phyloP scores from a whole-genome alignment of 2,888 invertebrate species.

The Drosophila gaucha region DNA sequence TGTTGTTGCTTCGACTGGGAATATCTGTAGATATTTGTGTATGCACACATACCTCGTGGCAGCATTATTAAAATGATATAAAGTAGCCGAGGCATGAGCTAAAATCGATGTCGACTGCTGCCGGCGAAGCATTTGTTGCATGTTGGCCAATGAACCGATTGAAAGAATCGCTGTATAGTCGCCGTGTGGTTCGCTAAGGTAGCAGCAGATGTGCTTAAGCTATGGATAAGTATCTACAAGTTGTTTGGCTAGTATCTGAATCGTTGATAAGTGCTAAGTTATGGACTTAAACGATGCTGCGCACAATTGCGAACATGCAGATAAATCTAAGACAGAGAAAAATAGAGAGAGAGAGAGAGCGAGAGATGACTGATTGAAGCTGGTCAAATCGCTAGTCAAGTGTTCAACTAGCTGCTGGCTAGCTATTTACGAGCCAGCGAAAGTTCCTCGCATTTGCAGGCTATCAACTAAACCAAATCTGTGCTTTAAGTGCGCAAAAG shows the following conservation, averaged over 20 bases:
- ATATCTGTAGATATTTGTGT: slow-evolving; percentile 29
- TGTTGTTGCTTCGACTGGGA: slow-evolving; percentile 23
- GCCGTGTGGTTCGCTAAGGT: slow-evolving; percentile 26
- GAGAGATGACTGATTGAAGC: slow-evolving; percentile 22
- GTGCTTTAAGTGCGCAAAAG: slow-evolving; percentile 35
- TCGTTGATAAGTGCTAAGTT: slow-evolving; percentile 62
- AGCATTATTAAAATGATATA: slow-evolving; percentile 78
- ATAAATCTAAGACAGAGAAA: slow-evolving; percentile 11
- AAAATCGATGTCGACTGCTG: slow-evolving; percentile 42
- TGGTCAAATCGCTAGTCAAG: not conserved
- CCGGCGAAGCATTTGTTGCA: slow-evolving; percentile 61
- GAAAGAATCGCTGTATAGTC: slow-evolving; percentile 17
- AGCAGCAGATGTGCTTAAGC: slow-evolving; percentile 53
- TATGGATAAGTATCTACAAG: slow-evolving; percentile 62
- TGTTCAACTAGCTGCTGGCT: slow-evolving; percentile 15
- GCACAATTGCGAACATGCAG: slow-evolving; percentile 48
- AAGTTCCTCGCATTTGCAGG: slow-evolving; percentile 27
- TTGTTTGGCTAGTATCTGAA: slow-evolving; percentile 62
- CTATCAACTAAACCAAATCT: slow-evolving; percentile 33
- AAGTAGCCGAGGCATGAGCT: slow-evolving; percentile 65
- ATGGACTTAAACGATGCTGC: slow-evolving; percentile 53
- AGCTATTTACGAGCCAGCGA: slow-evolving; percentile 31
- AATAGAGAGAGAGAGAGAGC: not conserved
- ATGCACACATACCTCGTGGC: slow-evolving; percentile 50
- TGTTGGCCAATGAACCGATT: slow-evolving; percentile 67